Evolutionary conservation across 2,888 invertebrate genomes (phyloP).

Genomic region (Ennomos fuscantarius): DNA sequence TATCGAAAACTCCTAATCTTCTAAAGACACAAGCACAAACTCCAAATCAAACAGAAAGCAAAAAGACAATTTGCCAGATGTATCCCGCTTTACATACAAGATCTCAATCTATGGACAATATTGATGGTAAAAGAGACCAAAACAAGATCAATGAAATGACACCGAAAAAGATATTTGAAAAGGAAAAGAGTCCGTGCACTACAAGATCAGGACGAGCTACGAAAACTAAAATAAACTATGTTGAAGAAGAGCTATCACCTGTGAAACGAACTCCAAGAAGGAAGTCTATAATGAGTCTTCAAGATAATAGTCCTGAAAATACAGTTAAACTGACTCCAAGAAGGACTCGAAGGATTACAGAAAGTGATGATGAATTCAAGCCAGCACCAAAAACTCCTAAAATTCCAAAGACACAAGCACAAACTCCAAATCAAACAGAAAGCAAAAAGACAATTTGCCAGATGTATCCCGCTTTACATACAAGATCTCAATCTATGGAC

Average conservation of each 20-base stretch:
- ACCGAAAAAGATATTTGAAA: slow-evolving; percentile 67
- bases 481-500: slow-evolving; percentile 68
- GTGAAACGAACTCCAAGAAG: no score
- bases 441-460: slow-evolving; percentile 65
- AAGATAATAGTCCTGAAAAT: background rate
- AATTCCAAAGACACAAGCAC: slow-evolving; percentile 43
- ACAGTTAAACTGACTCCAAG: slow-evolving; percentile 34
- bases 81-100: slow-evolving; percentile 69
- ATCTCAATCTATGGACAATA: slow-evolving; percentile 69
- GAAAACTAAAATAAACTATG: no score
- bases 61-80: slow-evolving; percentile 65
- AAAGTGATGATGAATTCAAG: slow-evolving; percentile 70
- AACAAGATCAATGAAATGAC: slow-evolving; percentile 62
- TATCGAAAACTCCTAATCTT: slow-evolving; percentile 48
- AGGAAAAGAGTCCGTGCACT: slow-evolving; percentile 50
- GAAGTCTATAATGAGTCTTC: no score
- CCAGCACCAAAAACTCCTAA: slow-evolving; percentile 49
- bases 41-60: slow-evolving; percentile 60
- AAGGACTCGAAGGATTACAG: slow-evolving; percentile 51
- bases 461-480: slow-evolving; percentile 67
- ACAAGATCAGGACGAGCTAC: no score
- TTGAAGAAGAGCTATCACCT: no score
- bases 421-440: slow-evolving; percentile 62
- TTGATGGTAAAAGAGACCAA: no score
- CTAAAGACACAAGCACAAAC: slow-evolving; percentile 58